phyloP scores from a whole-genome alignment of 1,140 invertebrate species.

The Drosophila albomicans region DNA sequence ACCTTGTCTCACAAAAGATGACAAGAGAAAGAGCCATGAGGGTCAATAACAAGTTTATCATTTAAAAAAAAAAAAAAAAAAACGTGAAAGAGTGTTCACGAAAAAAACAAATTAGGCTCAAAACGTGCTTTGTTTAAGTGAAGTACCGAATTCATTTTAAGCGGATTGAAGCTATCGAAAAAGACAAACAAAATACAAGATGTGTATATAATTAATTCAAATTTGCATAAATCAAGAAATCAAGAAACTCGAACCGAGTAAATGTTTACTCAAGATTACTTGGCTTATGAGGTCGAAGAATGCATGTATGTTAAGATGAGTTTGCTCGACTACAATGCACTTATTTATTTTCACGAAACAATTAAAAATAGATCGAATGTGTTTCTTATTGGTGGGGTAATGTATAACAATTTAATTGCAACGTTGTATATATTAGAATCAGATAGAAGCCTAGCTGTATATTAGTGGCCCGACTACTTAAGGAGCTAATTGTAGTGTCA shows the following conservation, averaged over 20 bases:
- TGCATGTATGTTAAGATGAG: background rate
- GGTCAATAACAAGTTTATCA: constrained; percentile 1
- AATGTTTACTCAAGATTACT: background rate
- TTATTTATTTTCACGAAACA: background rate
- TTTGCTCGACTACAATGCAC: background rate
- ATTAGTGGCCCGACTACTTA: constrained; percentile 9
- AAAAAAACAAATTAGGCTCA: background rate
- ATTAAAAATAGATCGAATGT: background rate
- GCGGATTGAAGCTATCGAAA: background rate
- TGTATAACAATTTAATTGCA: background rate
- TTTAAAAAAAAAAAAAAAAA: background rate
- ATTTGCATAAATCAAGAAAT: constrained; percentile 1
- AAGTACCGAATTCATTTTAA: background rate
- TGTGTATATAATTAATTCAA: constrained; percentile 4
- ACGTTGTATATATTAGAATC: background rate
- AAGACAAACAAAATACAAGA: constrained; percentile 1
- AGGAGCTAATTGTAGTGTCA: constrained; percentile 22
- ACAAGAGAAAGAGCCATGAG: too few relatives aligned
- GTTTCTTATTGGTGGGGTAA: background rate
- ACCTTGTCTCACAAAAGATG: too few relatives aligned
- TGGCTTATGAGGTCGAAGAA: background rate
- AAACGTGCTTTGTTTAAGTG: background rate
- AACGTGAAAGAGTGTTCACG: background rate
- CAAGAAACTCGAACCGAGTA: background rate
- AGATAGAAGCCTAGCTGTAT: background rate